phyloP scores from a whole-genome alignment of 1,140 invertebrate species.

The Ectropis grisescens region DNA sequence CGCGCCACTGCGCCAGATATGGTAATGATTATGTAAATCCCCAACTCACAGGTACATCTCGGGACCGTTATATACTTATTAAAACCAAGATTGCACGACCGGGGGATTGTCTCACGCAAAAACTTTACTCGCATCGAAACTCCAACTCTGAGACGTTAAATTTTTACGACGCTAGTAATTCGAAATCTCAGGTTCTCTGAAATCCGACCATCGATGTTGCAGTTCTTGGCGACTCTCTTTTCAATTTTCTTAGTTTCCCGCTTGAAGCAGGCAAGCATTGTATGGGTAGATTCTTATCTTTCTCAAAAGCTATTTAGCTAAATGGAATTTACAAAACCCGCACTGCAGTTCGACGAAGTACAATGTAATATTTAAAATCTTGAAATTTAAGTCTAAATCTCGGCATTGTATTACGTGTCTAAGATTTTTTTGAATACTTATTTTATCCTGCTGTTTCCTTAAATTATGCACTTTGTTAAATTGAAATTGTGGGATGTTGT shows the following conservation, averaged over 20 bases:
- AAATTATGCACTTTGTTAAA: conserved; percentile 32
- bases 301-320: conserved; percentile 68
- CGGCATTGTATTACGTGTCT: conserved; percentile 45
- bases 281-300: conserved; percentile 68
- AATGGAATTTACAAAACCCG: conserved; percentile 69
- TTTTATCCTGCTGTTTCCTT: conserved; percentile 18
- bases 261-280: conserved; percentile 60
- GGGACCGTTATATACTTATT: conserved; percentile 68
- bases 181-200: conserved; percentile 58
- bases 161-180: conserved; percentile 58
- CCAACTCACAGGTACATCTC: conserved; percentile 63
- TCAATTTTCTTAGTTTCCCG: conserved; percentile 68
- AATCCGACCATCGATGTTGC: conserved; percentile 60
- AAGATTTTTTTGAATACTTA: conserved; percentile 33
- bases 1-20: conserved; percentile 68
- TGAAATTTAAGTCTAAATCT: conserved; percentile 58
- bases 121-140: no score
- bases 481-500: conserved; percentile 16
- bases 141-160: conserved; percentile 42
- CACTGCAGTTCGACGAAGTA: conserved; percentile 68
- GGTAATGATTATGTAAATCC: conserved; percentile 71
- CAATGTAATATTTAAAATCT: conserved; percentile 69
- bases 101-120: conserved; percentile 51
- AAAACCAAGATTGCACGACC: conserved; percentile 64
- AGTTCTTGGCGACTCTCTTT: conserved; percentile 62